A percentile compares a stretch with the other conserved stretches of the same genome.
These are phyloP conservation scores for Diplosoma virens DNA, from an alignment of 23 tunicate genomes.

Conservation along the genomic window DNA sequence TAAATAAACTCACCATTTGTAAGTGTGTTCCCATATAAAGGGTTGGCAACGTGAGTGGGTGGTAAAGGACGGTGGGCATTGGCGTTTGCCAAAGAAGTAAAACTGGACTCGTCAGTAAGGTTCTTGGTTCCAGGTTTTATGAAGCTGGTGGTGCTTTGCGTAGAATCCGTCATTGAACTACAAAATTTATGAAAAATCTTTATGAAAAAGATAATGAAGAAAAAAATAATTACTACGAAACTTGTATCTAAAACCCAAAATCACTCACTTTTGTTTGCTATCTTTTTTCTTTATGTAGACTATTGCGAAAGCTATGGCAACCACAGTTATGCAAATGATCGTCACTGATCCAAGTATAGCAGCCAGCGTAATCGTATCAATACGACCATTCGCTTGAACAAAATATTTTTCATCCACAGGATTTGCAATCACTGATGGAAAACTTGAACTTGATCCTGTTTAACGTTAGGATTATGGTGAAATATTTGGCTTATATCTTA, in stretches of 20 bases:
- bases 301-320: constrained; percentile 3
- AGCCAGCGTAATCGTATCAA: constrained; percentile 6
- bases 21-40: not conserved
- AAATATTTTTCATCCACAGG: not conserved
- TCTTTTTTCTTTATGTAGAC: constrained; percentile 3
- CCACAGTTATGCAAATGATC: constrained; percentile 5
- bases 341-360: constrained; percentile 10
- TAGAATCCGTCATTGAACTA: no score
- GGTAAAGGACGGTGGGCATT: no score
- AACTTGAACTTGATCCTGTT: no score
- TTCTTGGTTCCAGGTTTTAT: no score
- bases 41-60: constrained; percentile 19
- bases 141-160: no score
- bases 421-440: no score
- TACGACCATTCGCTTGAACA: not conserved
- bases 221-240: not conserved
- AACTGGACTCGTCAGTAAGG: no score
- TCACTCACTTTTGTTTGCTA: not conserved
- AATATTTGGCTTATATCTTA: no score
- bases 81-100: no score
- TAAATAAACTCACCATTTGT: constrained; percentile 2
- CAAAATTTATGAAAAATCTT: no score
- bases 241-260: not conserved
- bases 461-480: no score
- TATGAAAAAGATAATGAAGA: not conserved